Evolutionary conservation across 2,797 vertebrate genomes (phyloP).

Genomic region (Ambastaia sidthimunki): DNA sequence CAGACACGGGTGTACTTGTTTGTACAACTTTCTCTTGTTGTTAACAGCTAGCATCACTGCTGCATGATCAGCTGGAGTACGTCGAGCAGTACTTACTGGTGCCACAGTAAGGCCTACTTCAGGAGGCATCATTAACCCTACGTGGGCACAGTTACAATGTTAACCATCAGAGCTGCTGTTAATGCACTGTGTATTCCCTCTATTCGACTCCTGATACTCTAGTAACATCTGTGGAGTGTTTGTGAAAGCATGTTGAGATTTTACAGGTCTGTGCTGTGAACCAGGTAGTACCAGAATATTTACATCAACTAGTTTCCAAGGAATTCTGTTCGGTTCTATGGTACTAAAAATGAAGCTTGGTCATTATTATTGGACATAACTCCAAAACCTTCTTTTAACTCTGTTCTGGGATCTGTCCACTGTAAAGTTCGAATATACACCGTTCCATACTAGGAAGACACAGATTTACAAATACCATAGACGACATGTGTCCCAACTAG

Average conservation of each 20-base stretch:
- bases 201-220: constrained; percentile 50
- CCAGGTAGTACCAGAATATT: constrained; percentile 83
- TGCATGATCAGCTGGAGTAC: constrained; percentile 34
- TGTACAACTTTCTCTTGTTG: constrained; percentile 68
- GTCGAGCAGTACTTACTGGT: constrained; percentile 29
- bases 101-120: constrained; percentile 27
- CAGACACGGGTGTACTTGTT: constrained; percentile 64
- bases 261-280: constrained; percentile 66
- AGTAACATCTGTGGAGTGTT: constrained; percentile 70
- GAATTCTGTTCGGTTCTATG: constrained; percentile 58
- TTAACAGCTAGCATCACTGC: constrained; percentile 47
- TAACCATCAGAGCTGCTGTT: not conserved
- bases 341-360: constrained; percentile 72
- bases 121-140: constrained; percentile 14
- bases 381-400: constrained; percentile 62
- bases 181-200: constrained; percentile 61
- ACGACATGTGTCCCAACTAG: constrained; percentile 39
- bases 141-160: not conserved
- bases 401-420: constrained; percentile 48
- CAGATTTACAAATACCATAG: constrained; percentile 64
- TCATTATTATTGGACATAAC: constrained; percentile 64
- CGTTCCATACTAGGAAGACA: constrained; percentile 73
- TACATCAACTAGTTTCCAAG: constrained; percentile 75
- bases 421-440: constrained; percentile 42
- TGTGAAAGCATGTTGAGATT: constrained; percentile 56